Conservation (phyloP, 1,140 invertebrate genomes). For the Lamellibrachia luymesi region DNA sequence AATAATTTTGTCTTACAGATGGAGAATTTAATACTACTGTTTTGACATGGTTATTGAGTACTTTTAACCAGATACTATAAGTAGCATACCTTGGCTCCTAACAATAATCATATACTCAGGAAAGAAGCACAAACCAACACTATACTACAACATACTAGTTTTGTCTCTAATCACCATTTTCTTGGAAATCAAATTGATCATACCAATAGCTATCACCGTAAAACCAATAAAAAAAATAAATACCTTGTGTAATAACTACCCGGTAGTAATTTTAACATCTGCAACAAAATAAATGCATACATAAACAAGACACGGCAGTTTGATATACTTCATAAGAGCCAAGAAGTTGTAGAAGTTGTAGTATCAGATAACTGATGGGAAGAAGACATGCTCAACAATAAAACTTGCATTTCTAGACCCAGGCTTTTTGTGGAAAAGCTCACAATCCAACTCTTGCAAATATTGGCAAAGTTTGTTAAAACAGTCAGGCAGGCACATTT, state of each 20-base stretch:
- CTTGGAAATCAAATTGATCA: not conserved
- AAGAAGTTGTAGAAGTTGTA: not conserved
- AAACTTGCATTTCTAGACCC: not conserved
- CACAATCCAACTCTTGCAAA: not conserved
- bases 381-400: not conserved
- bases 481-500: not conserved
- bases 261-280: not conserved
- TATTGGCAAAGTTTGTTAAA: not conserved
- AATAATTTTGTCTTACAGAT: not conserved
- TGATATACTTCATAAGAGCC: not conserved
- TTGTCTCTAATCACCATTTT: not conserved
- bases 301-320: not conserved
- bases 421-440: not conserved
- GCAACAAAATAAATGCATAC: not conserved
- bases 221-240: not conserved
- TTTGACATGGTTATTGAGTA: not conserved
- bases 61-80: not conserved
- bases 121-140: not conserved
- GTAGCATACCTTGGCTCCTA: not conserved
- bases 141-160: not conserved
- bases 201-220: not conserved
- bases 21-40: not conserved
- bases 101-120: not conserved
- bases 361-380: not conserved
- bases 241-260: not conserved